Evolutionary conservation across 2,888 invertebrate species (phyloP).

Genomic region (Rosalia funebris): DNA sequence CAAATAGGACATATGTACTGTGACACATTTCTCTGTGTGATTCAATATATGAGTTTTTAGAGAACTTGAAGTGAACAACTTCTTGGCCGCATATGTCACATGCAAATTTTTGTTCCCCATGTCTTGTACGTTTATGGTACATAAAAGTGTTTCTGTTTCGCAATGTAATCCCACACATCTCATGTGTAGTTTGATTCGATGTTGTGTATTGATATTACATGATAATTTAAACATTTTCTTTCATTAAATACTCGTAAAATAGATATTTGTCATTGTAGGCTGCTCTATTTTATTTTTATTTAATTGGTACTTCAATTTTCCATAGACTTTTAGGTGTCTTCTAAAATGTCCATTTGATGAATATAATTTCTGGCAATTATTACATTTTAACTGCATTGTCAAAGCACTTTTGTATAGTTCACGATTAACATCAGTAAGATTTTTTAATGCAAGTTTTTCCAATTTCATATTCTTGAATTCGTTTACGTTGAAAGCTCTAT

Average conservation of each 20-base stretch:
- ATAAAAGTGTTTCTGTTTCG: conserved; percentile 36
- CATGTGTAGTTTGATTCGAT: conserved; percentile 18
- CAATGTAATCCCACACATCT: conserved; percentile 39
- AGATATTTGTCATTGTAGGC: conserved; percentile 21
- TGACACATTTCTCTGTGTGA: conserved; percentile 67
- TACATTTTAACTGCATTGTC: conserved; percentile 12
- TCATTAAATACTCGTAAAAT: conserved; percentile 19
- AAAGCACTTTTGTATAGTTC: conserved; percentile 14
- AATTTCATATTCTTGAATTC: no score
- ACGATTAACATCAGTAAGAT: neutral
- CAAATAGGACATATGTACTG: conserved; percentile 82
- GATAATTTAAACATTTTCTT: conserved; percentile 27
- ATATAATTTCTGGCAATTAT: conserved; percentile 20
- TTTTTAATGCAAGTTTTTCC: conserved; percentile 1
- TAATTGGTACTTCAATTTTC: conserved; percentile 2
- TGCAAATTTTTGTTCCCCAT: conserved; percentile 65
- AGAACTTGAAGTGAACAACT: conserved; percentile 67
- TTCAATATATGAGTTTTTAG: conserved; percentile 26
- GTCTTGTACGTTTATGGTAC: conserved; percentile 54
- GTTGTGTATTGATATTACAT: no score
- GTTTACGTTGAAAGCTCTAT: no score
- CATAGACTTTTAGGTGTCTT: conserved; percentile 34
- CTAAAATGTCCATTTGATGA: conserved; percentile 9
- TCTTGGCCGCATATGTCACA: conserved; percentile 75
- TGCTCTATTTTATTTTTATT: conserved; percentile 3